phyloP scores from a whole-genome alignment of 2,113 vertebrate genomes.

The Coracopsis vasa region DNA sequence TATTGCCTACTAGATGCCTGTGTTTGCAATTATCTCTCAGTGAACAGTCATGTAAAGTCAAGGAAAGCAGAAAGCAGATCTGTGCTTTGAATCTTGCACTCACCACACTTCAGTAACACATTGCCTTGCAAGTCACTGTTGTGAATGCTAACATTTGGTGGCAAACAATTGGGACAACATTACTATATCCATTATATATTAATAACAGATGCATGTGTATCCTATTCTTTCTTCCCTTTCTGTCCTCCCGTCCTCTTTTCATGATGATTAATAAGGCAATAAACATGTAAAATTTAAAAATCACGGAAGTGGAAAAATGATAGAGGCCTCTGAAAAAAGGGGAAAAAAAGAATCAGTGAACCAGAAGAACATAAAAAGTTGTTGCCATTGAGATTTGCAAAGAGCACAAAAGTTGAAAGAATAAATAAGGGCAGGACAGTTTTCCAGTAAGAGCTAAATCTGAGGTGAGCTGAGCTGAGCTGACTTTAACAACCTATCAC shows the following conservation, averaged over 20 bases:
- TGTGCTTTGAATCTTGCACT: not conserved
- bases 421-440: not conserved
- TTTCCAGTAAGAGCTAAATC: not conserved
- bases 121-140: not conserved
- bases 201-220: not conserved
- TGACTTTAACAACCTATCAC: not conserved
- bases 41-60: not conserved
- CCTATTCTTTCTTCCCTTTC: not conserved
- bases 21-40: conserved; percentile 7
- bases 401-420: not conserved
- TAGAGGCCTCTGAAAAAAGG: conserved; percentile 16
- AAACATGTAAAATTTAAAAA: conserved; percentile 54
- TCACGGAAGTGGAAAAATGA: conserved; percentile 51
- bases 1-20: not conserved
- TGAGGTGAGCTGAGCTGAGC: not conserved
- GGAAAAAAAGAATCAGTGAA: conserved; percentile 3
- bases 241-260: not conserved
- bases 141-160: not conserved
- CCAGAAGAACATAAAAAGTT: conserved; percentile 37
- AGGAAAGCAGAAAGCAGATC: conserved; percentile 18
- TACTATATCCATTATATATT: conserved; percentile 7
- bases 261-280: conserved; percentile 48
- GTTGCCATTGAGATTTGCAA: not conserved
- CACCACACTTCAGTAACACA: not conserved
- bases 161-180: conserved; percentile 33